Base-by-base conservation (phyloP, 1,140 invertebrate genomes). In the Charaxes varanes region DNA sequence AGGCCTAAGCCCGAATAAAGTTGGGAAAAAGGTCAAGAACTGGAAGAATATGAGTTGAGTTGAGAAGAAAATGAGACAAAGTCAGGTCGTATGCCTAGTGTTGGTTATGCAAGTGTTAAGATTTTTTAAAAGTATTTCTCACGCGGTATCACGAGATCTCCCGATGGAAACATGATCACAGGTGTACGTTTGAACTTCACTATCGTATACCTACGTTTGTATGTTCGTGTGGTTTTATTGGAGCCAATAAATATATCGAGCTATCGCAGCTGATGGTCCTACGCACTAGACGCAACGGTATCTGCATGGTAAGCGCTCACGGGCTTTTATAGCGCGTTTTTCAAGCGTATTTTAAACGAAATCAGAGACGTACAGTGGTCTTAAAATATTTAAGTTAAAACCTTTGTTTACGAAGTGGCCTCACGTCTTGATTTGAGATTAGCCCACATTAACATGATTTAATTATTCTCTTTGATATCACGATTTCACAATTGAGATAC, bases 201-300 rank as follows among this genome's bases (percentile, higher is more conserved):
- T 11, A 14, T 42, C 15, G 13, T 21, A 18, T 30, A 16, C 14
- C 17, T 31, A 28, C 21, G 17, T 35, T 23, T 18, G 33, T 44
- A 31, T 44, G 34, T 31, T 33, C 41, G 37, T 43, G 53, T 50
- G 37, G 37, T 49, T 60, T 52, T 52, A 62, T 50, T 58, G 51
- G 54, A 55, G 21, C 46, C 47, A 48, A 53, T 51, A 47, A 61
- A 59, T 65, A 67, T 57, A 57, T 35, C 49, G 47, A 32, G 46
- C 44, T 70, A 67, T 67, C 57, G 63, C 35, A 45, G 16, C 42
- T 54, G 57, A 60, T 47, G 69, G 61, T 61, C 60, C 69, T 67
- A 69, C 63, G 59, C 58, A 58, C 52, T 57, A 61, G 59, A 59
- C 53, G 59, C 49, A 52, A 62, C 59, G 57, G 62, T 62, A 68